A percentile compares a stretch with the other conserved stretches of the same genome.
These are phyloP conservation scores for Craseonycteris thonglongyai DNA, from an alignment of 2,113 vertebrate genomes.

Conservation along the genomic window DNA sequence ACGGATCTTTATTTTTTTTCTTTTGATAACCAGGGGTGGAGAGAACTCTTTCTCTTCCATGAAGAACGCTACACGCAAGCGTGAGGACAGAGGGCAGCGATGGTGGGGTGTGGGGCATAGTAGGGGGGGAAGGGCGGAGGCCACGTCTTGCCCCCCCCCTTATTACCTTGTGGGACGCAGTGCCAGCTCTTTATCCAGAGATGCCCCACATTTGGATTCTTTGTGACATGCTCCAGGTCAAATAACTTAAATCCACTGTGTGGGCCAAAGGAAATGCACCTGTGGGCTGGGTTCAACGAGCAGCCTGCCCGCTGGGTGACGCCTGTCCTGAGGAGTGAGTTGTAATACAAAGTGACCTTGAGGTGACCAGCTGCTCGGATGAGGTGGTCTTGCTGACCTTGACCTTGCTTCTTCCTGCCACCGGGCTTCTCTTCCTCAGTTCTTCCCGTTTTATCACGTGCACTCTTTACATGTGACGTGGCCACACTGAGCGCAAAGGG, in stretches of 20 bases:
- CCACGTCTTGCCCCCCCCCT: too few relatives aligned
- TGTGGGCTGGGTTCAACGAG: accelerated
- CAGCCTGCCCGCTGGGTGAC: not conserved
- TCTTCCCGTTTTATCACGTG: not conserved
- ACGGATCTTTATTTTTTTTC: not conserved
- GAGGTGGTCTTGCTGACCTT: not conserved
- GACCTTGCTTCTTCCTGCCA: accelerated
- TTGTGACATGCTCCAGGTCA: not conserved
- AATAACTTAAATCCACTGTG: too few relatives aligned
- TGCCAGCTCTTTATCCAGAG: not conserved
- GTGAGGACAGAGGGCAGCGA: not conserved
- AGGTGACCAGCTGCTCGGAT: accelerated
- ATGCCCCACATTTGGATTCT: not conserved
- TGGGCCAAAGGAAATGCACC: accelerated
- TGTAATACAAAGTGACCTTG: not conserved
- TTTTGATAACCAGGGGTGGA: not conserved
- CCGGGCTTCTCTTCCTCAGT: not conserved
- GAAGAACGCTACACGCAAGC: not conserved
- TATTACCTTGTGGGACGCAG: not conserved
- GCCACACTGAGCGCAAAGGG: too few relatives aligned
- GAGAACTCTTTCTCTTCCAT: not conserved
- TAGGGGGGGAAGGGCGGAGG: accelerated
- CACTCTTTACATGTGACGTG: not conserved
- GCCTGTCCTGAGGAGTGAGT: not conserved
- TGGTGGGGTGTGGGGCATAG: accelerated